Percentiles rank a stretch among this genome's conserved stretches.
Conservation (phyloP, 2,888 invertebrate species). For the Anagyrus pseudococci region DNA sequence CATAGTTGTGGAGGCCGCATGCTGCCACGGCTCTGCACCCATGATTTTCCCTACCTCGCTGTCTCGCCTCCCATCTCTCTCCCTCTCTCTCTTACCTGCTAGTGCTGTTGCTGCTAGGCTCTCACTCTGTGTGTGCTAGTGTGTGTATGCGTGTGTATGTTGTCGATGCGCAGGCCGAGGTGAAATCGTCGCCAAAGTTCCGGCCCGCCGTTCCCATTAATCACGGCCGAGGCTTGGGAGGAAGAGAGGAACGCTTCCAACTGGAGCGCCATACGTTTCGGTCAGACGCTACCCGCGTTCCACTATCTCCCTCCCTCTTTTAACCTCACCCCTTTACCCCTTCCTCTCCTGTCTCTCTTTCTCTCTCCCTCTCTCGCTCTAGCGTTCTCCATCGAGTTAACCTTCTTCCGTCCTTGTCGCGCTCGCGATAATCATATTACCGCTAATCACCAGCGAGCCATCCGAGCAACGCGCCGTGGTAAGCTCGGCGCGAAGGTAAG, state of each 20-base stretch:
- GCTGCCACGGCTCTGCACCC: conserved; percentile 27
- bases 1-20: conserved; percentile 27
- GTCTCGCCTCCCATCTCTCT: not conserved
- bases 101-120: not conserved
- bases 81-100: conserved; percentile 1
- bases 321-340: no score
- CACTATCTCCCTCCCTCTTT: not conserved
- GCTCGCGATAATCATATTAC: conserved; percentile 41
- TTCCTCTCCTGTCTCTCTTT: no score
- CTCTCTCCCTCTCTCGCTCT: no score
- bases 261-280: not conserved
- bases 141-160: no score
- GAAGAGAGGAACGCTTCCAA: not conserved
- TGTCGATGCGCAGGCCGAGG: conserved; percentile 1
- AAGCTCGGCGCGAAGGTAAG: not conserved
- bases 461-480: conserved; percentile 7
- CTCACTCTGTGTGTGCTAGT: no score
- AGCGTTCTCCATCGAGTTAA: no score
- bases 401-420: conserved; percentile 6
- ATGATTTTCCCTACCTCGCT: conserved; percentile 3
- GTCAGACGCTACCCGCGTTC: no score
- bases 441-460: conserved; percentile 39
- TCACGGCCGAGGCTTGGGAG: conserved; percentile 19
- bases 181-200: conserved; percentile 25
- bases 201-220: conserved; percentile 35